Conservation (phyloP, 2,888 invertebrate genomes). For the Mermis nigrescens region DNA sequence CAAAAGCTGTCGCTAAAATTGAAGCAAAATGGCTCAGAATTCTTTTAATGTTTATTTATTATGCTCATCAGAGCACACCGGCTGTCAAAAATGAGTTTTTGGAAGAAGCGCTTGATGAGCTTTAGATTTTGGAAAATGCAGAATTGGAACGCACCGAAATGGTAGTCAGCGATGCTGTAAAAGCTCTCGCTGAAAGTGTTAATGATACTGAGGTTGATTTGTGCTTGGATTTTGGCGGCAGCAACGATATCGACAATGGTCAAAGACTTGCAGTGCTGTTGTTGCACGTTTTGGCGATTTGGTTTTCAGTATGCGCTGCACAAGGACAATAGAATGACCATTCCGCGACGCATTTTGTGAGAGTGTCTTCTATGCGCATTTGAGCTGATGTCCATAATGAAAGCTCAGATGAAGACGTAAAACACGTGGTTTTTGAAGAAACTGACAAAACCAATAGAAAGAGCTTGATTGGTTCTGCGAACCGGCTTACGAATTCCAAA, state of each 20-base stretch:
- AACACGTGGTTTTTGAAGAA: not conserved
- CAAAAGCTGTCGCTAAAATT: not conserved
- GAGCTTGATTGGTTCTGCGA: not conserved
- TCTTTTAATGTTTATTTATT: not conserved
- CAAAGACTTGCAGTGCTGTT: not conserved
- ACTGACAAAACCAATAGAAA: not conserved
- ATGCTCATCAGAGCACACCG: not conserved
- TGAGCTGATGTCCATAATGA: not conserved
- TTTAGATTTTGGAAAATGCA: not conserved
- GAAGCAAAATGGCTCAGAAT: not conserved
- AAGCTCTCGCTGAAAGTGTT: not conserved
- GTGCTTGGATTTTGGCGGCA: not conserved
- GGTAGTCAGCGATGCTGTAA: not conserved
- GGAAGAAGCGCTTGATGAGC: not conserved
- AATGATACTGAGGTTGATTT: not conserved
- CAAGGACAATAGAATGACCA: not conserved
- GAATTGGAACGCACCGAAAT: not conserved
- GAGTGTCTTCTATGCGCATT: not conserved
- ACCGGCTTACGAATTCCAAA: not conserved
- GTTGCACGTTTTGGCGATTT: not conserved
- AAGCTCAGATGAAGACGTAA: not conserved
- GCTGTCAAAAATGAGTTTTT: not conserved
- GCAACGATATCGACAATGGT: not conserved
- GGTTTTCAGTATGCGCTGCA: not conserved
- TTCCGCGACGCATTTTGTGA: not conserved